Percentiles rank a stretch among this genome's conserved stretches.
Evolutionary conservation across 1,140 invertebrate species (phyloP).

Genomic region (Brachionus paranguensis): DNA sequence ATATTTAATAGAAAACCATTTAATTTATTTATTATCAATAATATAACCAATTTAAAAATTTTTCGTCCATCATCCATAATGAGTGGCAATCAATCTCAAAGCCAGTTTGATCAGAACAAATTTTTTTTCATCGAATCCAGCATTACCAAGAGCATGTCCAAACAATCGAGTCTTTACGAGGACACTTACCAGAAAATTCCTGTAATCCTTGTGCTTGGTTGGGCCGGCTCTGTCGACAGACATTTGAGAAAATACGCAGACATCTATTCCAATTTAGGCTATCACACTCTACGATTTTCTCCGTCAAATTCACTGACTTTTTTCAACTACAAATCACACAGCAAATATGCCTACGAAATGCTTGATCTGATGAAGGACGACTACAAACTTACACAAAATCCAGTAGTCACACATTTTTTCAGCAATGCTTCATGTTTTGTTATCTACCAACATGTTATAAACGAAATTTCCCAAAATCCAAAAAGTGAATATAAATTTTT

Average conservation of each 20-base stretch:
- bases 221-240: background rate
- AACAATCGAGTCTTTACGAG: background rate
- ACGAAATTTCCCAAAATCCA: background rate
- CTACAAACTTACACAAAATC: background rate
- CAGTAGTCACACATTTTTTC: background rate
- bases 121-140: background rate
- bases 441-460: slow-evolving; percentile 26
- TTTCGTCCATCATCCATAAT: background rate
- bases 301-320: slow-evolving; percentile 27
- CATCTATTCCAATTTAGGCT: slow-evolving; percentile 4
- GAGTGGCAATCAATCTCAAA: background rate
- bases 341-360: slow-evolving; percentile 10
- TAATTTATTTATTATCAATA: background rate
- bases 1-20: background rate
- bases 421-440: slow-evolving; percentile 25
- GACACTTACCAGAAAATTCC: background rate
- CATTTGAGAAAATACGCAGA: slow-evolving; percentile 3
- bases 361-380: background rate
- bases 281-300: slow-evolving; percentile 30
- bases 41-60: background rate
- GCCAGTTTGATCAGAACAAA: background rate
- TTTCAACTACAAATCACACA: background rate
- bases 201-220: background rate
- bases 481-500: slow-evolving; percentile 4
- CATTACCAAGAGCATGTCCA: background rate